Conservation (phyloP, 1,140 invertebrate genomes). For the Zaprionus tsacasi region DNA sequence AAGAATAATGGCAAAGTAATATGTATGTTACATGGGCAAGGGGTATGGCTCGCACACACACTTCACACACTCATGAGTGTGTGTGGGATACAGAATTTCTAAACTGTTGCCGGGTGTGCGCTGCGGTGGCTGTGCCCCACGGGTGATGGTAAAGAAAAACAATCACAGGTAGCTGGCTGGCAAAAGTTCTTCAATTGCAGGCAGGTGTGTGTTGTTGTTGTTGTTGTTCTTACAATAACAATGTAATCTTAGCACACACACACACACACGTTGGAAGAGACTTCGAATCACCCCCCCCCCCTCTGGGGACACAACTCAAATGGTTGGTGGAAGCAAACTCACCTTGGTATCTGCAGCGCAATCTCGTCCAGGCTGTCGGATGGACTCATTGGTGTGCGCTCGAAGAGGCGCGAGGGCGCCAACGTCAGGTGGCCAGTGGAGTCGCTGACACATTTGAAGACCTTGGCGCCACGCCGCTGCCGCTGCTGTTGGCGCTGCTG, state of each 20-base stretch:
- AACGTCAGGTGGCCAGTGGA: conserved; percentile 86
- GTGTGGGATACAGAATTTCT: conserved; percentile 7
- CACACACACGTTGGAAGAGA: conserved; percentile 7
- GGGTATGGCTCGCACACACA: background rate
- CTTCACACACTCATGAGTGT: background rate
- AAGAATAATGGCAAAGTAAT: conserved; percentile 34
- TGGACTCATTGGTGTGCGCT: conserved; percentile 91
- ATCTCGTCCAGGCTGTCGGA: conserved; percentile 95
- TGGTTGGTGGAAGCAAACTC: conserved; percentile 31
- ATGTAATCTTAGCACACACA: conserved; percentile 25
- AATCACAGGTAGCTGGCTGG: conserved; percentile 26
- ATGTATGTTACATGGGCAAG: conserved; percentile 26
- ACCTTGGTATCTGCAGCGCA: conserved; percentile 96
- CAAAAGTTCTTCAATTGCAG: conserved; percentile 39
- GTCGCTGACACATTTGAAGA: conserved; percentile 84
- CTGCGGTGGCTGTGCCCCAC: background rate
- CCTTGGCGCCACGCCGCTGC: conserved; percentile 83
- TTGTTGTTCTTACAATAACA: conserved; percentile 29
- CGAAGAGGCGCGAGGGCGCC: conserved; percentile 92
- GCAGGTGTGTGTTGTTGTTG: conserved; percentile 5
- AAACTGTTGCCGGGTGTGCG: background rate
- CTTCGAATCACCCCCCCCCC: background rate
- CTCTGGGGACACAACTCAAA: conserved; percentile 16
- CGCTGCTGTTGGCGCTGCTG: conserved; percentile 85
- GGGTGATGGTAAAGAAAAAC: conserved; percentile 33